Base-by-base conservation (phyloP, 2,888 invertebrate species). In the Hirtodrosophila cameraria region DNA sequence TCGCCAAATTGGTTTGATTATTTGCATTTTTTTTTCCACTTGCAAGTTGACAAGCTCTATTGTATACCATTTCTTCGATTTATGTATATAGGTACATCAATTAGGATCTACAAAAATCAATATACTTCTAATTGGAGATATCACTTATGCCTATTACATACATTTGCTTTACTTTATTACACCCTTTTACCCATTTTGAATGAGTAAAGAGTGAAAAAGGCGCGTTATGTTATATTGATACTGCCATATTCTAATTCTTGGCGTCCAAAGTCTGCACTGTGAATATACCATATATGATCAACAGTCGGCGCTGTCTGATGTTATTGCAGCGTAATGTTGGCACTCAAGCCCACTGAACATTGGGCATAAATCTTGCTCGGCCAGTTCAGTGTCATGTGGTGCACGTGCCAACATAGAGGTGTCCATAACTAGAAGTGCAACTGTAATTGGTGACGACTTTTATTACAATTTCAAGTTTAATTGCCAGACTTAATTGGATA, bases 291-390 rank as follows among this genome's bases (percentile, higher is more conserved):
- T n/a, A n/a, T n/a, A n/a, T n/a, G n/a, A 20, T 3, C 6, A 23
- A 23, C 23, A 23, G 23, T 4, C 23, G 5, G 6, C 23, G 23
- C 23, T 23, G 23, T 8, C 25, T 42, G 43, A 39, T 45, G 35
- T 30, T 43, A 15, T 30, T 43, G 12, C 12, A 7, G 15, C 30
- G 41, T 23, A 57, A 36, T 60, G 45, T 61, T 61, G 27, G 45
- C 66, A 60, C 49, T 46, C 28, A 38, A 18, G 12, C n/a, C 39
- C 33, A 39, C 25, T 49, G 30, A 18, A 25, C 25, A 38, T 53
- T 33, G 38, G 5, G 7, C 33, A 59, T 52, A 57, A 48, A 53
- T 62, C 62, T 62, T 43, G 55, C 27, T 38, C 4, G 38, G 42
- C 36, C 31, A 42, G 36, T 53, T 42, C 30, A 7, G 13, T 13